A percentile compares a stretch with the other conserved stretches of the same genome.
These are phyloP conservation scores for Umimayanthus kanabou DNA, from an alignment of 92 coral and sea anemone genomes.

Conservation along the genomic window DNA sequence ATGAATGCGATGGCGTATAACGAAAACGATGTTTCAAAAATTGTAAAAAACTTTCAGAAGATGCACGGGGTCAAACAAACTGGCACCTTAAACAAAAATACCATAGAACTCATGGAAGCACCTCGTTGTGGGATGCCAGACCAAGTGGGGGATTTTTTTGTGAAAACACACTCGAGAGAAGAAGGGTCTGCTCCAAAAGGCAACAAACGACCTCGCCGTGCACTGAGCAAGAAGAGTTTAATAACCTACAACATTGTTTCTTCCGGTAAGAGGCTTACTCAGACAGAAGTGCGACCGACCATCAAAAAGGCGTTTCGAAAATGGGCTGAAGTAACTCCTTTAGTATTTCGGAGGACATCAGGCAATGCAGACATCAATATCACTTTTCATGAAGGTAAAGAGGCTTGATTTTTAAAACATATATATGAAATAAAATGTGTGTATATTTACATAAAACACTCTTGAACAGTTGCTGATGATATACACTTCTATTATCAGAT, in stretches of 20 bases:
- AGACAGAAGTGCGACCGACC: constrained; percentile 13
- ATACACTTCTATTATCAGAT: no score
- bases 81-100: not conserved
- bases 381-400: no score
- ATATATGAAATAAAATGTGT: no score
- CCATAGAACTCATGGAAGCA: not conserved
- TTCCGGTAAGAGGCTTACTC: constrained; percentile 36
- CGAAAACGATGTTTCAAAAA: no score
- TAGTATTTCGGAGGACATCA: constrained; percentile 38
- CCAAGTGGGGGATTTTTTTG: not conserved
- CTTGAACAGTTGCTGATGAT: no score
- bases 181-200: not conserved
- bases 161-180: not conserved
- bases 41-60: not conserved
- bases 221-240: no score
- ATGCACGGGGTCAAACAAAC: not conserved
- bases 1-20: not conserved
- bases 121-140: not conserved
- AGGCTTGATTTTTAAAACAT: no score
- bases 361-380: constrained; percentile 37
- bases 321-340: constrained; percentile 59
- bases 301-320: constrained; percentile 50
- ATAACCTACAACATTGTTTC: not conserved
- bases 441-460: no score
- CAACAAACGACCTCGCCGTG: not conserved